phyloP scores from a whole-genome alignment of 2,797 vertebrate genomes.

The Erethizon dorsatum region DNA sequence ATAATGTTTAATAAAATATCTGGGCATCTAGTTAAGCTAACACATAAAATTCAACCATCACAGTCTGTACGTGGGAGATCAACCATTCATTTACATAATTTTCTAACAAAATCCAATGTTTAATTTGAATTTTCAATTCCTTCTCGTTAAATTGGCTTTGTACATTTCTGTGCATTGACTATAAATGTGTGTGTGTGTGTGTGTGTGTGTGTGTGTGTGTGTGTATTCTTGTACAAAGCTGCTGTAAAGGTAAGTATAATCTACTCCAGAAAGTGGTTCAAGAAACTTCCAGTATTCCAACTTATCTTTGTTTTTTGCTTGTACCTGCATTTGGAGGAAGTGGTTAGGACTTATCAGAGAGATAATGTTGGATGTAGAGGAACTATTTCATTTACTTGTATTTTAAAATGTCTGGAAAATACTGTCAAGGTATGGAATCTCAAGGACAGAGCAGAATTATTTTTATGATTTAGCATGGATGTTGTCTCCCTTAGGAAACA shows the following conservation, averaged over 20 bases:
- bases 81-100: constrained; percentile 34
- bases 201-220: neutral
- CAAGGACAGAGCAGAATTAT: neutral
- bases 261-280: neutral
- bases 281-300: neutral
- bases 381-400: constrained; percentile 26
- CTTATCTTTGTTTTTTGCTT: constrained; percentile 38
- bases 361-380: neutral
- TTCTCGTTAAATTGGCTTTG: neutral
- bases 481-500: constrained; percentile 26
- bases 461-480: neutral
- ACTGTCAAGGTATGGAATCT: neutral
- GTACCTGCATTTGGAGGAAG: neutral
- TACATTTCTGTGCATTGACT: neutral
- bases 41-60: constrained; percentile 16
- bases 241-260: constrained; percentile 4
- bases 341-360: neutral
- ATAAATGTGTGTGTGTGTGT: neutral
- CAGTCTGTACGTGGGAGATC: constrained; percentile 22
- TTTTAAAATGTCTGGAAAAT: constrained; percentile 22
- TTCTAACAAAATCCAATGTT: constrained; percentile 4
- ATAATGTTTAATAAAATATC: constrained; percentile 30
- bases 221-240: neutral
- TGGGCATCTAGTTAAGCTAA: constrained; percentile 1
- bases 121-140: constrained; percentile 59